These are phyloP conservation scores for Salminus brasiliensis DNA, from an alignment of 2,113 vertebrate genomes.

Conservation along the genomic window DNA sequence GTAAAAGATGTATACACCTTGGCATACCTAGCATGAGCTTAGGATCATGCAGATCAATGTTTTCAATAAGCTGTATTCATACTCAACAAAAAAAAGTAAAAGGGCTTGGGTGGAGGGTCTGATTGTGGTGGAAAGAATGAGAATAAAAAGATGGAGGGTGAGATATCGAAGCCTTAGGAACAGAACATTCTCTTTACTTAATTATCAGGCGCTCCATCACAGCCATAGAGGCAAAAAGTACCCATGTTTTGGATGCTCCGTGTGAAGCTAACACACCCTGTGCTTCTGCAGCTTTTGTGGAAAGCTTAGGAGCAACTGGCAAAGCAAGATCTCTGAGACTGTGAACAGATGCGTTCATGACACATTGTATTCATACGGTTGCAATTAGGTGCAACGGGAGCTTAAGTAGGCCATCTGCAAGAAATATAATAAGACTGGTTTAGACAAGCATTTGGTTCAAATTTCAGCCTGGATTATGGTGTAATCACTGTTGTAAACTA, in stretches of 20 bases:
- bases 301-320: slow-evolving; percentile 36
- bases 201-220: neutral
- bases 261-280: neutral
- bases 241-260: neutral
- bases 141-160: slow-evolving; percentile 17
- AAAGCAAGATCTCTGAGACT: neutral
- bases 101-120: neutral
- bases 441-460: slow-evolving; percentile 49
- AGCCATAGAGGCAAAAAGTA: neutral
- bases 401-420: slow-evolving; percentile 55
- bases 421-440: slow-evolving; percentile 53
- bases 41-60: no score
- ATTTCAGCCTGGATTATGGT: slow-evolving; percentile 51
- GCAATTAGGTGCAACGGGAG: slow-evolving; percentile 56
- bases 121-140: slow-evolving; percentile 22
- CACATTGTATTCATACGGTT: slow-evolving; percentile 54
- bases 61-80: no score
- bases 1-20: no score
- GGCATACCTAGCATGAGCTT: no score
- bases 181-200: slow-evolving; percentile 41
- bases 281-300: neutral
- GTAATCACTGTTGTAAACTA: slow-evolving; percentile 57
- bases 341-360: slow-evolving; percentile 51
- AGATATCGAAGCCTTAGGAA: slow-evolving; percentile 48
- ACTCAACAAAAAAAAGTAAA: slow-evolving; percentile 12